Evolutionary conservation across 2,113 vertebrate genomes (phyloP).

Genomic region (Gila orcuttii): DNA sequence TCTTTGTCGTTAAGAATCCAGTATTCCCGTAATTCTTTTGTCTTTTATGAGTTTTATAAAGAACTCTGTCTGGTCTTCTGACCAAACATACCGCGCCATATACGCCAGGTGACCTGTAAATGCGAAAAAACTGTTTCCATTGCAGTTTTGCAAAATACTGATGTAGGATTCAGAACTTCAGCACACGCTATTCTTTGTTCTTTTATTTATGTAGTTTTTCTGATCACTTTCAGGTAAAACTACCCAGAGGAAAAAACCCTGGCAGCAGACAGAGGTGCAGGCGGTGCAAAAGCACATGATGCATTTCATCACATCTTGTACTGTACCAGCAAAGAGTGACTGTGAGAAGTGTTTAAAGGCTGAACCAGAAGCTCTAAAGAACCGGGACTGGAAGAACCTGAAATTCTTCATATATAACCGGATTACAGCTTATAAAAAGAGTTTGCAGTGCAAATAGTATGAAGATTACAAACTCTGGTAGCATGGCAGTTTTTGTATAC

Average conservation of each 20-base stretch:
- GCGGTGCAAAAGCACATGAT: conserved; percentile 42
- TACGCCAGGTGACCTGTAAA: too few species aligned
- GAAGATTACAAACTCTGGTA: conserved; percentile 1
- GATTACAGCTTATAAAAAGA: conserved; percentile 47
- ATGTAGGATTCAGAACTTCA: neutral
- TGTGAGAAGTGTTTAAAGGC: conserved; percentile 53
- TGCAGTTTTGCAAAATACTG: too few species aligned
- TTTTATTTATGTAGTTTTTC: neutral
- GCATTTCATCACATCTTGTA: conserved; percentile 26
- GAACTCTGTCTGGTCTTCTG: too few species aligned
- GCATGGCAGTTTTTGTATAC: neutral
- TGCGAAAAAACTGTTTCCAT: too few species aligned
- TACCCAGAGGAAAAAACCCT: conserved; percentile 21
- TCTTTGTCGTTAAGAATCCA: too few species aligned
- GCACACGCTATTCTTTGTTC: neutral
- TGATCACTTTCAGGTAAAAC: conserved; percentile 12
- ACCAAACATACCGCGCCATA: too few species aligned
- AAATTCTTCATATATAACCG: conserved; percentile 53
- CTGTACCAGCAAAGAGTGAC: conserved; percentile 43
- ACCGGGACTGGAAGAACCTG: conserved; percentile 36
- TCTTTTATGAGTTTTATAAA: too few species aligned
- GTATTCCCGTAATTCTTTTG: too few species aligned
- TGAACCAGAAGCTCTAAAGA: conserved; percentile 40
- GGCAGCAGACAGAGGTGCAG: conserved; percentile 20
- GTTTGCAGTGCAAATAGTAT: conserved; percentile 23